Evolutionary conservation across 2,113 vertebrate species (phyloP).

Genomic region (Plectropomus leopardus): DNA sequence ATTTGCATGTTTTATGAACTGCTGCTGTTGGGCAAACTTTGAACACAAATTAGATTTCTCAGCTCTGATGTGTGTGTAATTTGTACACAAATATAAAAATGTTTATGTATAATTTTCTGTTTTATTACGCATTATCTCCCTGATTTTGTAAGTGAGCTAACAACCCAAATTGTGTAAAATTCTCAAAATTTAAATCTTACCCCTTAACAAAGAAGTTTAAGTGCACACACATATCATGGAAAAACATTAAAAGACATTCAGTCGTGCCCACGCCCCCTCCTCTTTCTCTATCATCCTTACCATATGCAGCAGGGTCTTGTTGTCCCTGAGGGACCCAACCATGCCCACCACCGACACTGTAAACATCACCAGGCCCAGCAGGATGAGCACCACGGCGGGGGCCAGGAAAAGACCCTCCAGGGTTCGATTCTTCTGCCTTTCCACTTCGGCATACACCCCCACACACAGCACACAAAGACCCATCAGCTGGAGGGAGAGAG

Average conservation of each 20-base stretch:
- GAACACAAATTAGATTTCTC: neutral
- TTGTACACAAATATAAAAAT: neutral
- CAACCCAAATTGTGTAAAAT: neutral
- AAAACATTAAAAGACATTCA: neutral
- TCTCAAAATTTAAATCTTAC: neutral
- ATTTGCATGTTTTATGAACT: slow-evolving; percentile 9
- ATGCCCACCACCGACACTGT: slow-evolving; percentile 89
- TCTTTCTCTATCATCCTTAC: slow-evolving; percentile 73
- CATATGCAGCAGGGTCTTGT: slow-evolving; percentile 88
- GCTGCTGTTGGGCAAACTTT: slow-evolving; percentile 6
- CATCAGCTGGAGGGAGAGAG: slow-evolving; percentile 79
- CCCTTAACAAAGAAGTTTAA: neutral
- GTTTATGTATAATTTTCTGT: neutral
- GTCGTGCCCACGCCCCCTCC: too few species aligned
- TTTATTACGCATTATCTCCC: neutral
- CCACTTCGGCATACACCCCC: slow-evolving; percentile 91
- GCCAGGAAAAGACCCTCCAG: slow-evolving; percentile 92
- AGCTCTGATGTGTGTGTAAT: neutral
- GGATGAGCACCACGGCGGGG: slow-evolving; percentile 90
- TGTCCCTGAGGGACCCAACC: slow-evolving; percentile 92
- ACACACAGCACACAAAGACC: slow-evolving; percentile 89
- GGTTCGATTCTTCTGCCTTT: slow-evolving; percentile 91
- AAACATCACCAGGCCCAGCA: slow-evolving; percentile 91
- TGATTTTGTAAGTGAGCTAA: neutral
- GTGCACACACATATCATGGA: neutral